Evolutionary conservation across 2,797 vertebrate species (phyloP).

Genomic region (Furcifer pardalis): DNA sequence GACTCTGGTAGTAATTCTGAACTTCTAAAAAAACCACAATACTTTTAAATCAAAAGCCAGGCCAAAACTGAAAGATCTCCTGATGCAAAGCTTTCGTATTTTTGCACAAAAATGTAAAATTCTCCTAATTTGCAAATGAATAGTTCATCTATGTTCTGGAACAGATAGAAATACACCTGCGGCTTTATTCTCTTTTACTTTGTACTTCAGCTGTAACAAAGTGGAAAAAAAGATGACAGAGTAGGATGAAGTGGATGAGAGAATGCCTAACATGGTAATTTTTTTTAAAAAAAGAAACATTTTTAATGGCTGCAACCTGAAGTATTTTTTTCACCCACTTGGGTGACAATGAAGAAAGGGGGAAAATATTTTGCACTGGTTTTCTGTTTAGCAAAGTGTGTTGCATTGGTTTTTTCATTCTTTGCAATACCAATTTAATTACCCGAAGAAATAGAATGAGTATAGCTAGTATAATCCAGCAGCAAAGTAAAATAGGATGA

Average conservation of each 20-base stretch:
- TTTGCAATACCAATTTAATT: neutral
- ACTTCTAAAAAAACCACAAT: neutral
- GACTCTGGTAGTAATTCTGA: neutral
- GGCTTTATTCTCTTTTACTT: slow-evolving; percentile 2
- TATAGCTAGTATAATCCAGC: neutral
- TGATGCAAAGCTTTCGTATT: neutral
- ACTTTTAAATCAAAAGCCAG: slow-evolving; percentile 32
- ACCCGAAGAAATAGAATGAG: neutral
- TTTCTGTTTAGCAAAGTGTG: neutral
- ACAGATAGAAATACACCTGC: slow-evolving; percentile 13
- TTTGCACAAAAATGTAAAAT: neutral
- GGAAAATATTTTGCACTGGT: neutral
- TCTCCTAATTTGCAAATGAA: slow-evolving; percentile 18
- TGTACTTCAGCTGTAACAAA: neutral
- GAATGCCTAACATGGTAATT: neutral
- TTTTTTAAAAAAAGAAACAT: neutral
- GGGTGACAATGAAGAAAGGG: neutral
- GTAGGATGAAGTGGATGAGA: neutral
- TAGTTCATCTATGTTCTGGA: neutral
- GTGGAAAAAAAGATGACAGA: neutral
- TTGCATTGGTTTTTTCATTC: neutral
- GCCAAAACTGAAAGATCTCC: neutral
- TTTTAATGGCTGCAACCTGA: neutral
- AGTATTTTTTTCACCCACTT: neutral
- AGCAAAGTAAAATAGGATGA: neutral